These are phyloP conservation scores for Pediacus dermestoides DNA, from an alignment of 2,888 invertebrate species.

Conservation along the genomic window DNA sequence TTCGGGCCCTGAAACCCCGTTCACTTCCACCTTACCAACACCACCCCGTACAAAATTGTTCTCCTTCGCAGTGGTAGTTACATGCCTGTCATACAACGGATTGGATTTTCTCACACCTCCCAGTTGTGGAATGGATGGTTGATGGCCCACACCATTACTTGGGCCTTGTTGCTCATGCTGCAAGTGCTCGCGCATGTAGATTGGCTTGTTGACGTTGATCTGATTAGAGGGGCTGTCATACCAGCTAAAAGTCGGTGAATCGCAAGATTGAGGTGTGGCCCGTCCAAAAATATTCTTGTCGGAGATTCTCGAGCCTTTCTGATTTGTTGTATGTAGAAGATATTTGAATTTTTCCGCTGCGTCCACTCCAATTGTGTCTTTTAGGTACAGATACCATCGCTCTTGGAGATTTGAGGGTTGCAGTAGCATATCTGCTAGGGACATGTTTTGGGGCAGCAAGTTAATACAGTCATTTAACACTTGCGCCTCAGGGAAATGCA, in stretches of 20 bases:
- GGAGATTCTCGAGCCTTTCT: slow-evolving; percentile 32
- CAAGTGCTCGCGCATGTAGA: slow-evolving; percentile 40
- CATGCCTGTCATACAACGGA: slow-evolving; percentile 53
- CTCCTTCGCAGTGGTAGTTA: slow-evolving; percentile 1
- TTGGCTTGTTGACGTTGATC: slow-evolving; percentile 44
- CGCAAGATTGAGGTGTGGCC: slow-evolving; percentile 32
- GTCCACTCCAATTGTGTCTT: slow-evolving; percentile 55
- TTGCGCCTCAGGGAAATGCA: slow-evolving; percentile 54
- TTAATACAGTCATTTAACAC: slow-evolving; percentile 44
- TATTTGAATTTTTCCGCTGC: slow-evolving; percentile 56
- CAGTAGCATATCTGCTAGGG: slow-evolving; percentile 56
- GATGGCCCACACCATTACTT: slow-evolving; percentile 9
- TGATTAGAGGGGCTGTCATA: slow-evolving; percentile 44
- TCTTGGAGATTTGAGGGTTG: slow-evolving; percentile 48
- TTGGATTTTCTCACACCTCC: slow-evolving; percentile 40
- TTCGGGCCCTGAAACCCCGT: slow-evolving; percentile 29
- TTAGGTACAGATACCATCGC: slow-evolving; percentile 55
- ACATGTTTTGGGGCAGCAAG: slow-evolving; percentile 56
- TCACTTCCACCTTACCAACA: slow-evolving; percentile 9
- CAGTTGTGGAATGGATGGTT: slow-evolving; percentile 8
- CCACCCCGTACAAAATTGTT: too few species aligned
- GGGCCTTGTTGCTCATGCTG: slow-evolving; percentile 3
- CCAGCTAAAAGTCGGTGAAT: slow-evolving; percentile 42
- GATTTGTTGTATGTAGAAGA: slow-evolving; percentile 39
- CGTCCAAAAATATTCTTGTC: slow-evolving; percentile 30